Conservation (phyloP, 1,140 invertebrate species). For the Paraescarpia echinospica region DNA sequence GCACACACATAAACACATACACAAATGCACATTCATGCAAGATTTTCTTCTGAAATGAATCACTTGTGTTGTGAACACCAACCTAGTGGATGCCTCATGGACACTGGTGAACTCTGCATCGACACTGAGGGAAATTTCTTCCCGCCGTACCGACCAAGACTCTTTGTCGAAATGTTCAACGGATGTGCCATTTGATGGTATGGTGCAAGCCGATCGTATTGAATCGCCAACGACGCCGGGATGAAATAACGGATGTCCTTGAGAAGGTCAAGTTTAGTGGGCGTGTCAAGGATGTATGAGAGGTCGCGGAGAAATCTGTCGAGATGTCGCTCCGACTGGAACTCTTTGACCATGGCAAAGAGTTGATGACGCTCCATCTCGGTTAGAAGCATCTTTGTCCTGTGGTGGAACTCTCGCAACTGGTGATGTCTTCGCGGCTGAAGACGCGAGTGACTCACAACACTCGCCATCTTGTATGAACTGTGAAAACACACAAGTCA, state of each 20-base stretch:
- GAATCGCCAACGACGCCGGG: conserved; percentile 29
- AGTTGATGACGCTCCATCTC: conserved; percentile 27
- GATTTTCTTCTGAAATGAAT: background rate
- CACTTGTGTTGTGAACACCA: background rate
- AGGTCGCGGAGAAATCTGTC: conserved; percentile 35
- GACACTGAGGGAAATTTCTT: background rate
- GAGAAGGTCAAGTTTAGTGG: conserved; percentile 37
- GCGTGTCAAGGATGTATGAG: conserved; percentile 33
- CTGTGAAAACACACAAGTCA: background rate
- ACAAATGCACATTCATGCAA: background rate
- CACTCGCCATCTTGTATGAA: background rate
- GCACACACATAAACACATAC: background rate
- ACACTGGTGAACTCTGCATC: background rate
- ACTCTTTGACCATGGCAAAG: conserved; percentile 35
- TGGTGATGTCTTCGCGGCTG: background rate
- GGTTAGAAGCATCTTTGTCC: conserved; percentile 19
- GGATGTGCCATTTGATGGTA: conserved; percentile 32
- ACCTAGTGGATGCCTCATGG: background rate
- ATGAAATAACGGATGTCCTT: conserved; percentile 37
- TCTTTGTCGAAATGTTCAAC: background rate
- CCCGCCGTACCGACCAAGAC: background rate
- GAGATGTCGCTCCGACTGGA: conserved; percentile 32
- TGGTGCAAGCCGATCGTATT: conserved; percentile 30
- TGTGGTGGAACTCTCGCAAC: conserved; percentile 24
- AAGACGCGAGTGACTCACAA: background rate